Evolutionary conservation across 1,140 invertebrate species (phyloP).

Genomic region (Aphaenogaster rudis): DNA sequence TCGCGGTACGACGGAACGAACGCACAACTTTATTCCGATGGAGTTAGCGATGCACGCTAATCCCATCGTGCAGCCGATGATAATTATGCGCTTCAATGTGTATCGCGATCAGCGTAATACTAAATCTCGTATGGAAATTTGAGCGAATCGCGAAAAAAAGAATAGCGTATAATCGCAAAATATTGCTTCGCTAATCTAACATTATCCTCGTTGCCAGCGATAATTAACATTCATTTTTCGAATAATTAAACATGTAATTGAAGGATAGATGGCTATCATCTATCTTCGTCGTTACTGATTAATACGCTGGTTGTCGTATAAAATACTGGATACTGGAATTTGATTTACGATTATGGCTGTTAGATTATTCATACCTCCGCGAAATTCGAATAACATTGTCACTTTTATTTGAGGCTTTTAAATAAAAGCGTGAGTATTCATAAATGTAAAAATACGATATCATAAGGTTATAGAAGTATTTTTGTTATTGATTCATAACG

Average conservation of each 20-base stretch:
- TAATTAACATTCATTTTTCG: background rate
- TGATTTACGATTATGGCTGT: constrained; percentile 9
- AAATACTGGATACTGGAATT: background rate
- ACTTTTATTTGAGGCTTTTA: background rate
- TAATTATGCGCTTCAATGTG: constrained; percentile 16
- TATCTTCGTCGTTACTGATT: background rate
- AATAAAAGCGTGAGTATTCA: background rate
- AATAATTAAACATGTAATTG: constrained; percentile 7
- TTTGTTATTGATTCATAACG: constrained; percentile 3
- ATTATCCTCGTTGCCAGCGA: background rate
- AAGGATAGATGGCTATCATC: background rate
- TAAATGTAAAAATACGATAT: background rate
- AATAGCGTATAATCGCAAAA: constrained; percentile 20
- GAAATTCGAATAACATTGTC: background rate
- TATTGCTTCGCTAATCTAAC: background rate
- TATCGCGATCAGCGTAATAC: background rate
- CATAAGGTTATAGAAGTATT: background rate
- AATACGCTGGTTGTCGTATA: background rate
- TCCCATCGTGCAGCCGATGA: background rate
- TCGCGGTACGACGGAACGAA: background rate
- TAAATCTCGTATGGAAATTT: constrained; percentile 29
- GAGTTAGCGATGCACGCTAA: constrained; percentile 23
- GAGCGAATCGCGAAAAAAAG: background rate
- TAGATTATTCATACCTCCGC: background rate
- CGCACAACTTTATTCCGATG: constrained; percentile 24